phyloP scores from a whole-genome alignment of 1,140 invertebrate species.

The Glomeris maerens region DNA sequence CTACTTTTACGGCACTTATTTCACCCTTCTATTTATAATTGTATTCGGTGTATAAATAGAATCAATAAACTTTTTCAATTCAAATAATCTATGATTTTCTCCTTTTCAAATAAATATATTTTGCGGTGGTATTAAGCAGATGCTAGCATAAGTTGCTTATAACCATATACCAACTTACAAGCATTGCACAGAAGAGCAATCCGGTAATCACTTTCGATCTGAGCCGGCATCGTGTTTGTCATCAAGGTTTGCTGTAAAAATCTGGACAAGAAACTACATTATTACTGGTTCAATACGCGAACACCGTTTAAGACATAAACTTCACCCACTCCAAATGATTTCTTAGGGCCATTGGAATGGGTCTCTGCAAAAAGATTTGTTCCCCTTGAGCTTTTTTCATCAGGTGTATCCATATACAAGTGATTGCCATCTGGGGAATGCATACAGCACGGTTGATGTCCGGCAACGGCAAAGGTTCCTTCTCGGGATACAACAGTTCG shows the following conservation, averaged over 20 bases:
- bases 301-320: not conserved
- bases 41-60: no score
- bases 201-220: constrained; percentile 73
- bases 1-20: no score
- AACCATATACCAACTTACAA: constrained; percentile 47
- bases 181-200: constrained; percentile 89
- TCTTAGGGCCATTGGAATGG: constrained; percentile 66
- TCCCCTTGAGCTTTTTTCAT: constrained; percentile 80
- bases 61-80: no score
- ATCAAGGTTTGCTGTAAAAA: constrained; percentile 56
- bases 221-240: constrained; percentile 40
- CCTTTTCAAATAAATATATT: no score
- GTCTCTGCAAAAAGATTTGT: constrained; percentile 51
- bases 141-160: no score
- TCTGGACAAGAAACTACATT: constrained; percentile 27
- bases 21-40: no score
- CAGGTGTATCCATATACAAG: constrained; percentile 92
- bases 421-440: constrained; percentile 81
- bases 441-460: constrained; percentile 68
- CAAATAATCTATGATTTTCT: no score
- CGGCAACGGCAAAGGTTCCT: constrained; percentile 73
- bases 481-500: constrained; percentile 83
- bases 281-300: not conserved
- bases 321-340: constrained; percentile 56
- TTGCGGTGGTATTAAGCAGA: no score